Base-by-base conservation (phyloP, 2,888 invertebrate species). In the Lithosia quadra region DNA sequence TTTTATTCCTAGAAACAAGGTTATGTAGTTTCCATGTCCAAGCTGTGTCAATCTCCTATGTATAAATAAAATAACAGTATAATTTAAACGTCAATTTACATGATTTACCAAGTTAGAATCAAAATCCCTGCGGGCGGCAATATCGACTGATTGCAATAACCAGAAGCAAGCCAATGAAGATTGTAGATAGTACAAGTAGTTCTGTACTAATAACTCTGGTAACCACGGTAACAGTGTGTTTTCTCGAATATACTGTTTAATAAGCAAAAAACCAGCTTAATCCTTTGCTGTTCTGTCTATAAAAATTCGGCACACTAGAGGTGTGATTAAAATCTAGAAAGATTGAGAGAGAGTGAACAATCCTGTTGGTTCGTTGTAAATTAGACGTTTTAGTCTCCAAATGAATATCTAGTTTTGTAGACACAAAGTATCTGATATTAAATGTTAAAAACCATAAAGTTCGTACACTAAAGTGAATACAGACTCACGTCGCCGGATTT, bases 391-490 rank as follows among this genome's bases (percentile, higher is more conserved):
- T 13, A 13, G 0, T 39, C 3, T 15, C 13, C 8, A 39, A 2
- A 39, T 15, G 0, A 2, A 39, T 3, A 3, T 2, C 15, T 39
- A 15, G 3, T 39, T 28, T 28, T 28, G 28, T 28, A 28, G 5
- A 39, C 21, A 36, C 34, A 24, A 1, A 8, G 8, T 39, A 18
- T 10, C 1, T 7, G 5, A 43, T 61, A 18, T 24, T 18, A 36
- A 61, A 28, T 22, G 8, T 39, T 18, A 39, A 43, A 43, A 28
- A 39, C 39, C 68, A 65, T 55, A 70, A 64, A 74, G 65, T 49
- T 56, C 62, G 70, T 65, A 72, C 70, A 77, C 57, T 68, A 68
- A 73, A 70, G 59, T n/a, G 59, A 68, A 72, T 78, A 73, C 70
- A 9, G 60, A 68, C 73, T 78, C 71, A 63, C 74, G 72, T 66